Conservation (phyloP, 1,140 invertebrate species). For the Drosophila tropicalis region DNA sequence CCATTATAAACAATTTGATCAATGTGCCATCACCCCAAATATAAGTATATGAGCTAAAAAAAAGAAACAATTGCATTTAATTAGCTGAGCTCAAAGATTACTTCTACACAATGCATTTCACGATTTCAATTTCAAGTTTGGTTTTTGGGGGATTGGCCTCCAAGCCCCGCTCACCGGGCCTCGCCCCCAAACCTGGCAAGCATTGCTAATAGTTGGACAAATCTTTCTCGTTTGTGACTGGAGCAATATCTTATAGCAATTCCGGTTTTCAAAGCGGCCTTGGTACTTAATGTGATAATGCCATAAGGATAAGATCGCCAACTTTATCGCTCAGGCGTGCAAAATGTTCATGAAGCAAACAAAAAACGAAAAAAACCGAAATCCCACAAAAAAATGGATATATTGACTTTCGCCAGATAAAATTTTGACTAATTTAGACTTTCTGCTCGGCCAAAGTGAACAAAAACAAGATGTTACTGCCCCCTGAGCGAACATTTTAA, state of each 20-base stretch:
- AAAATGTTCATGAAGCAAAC: slow-evolving; percentile 9
- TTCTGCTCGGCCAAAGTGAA: not conserved
- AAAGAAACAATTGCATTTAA: not conserved
- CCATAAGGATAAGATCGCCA: slow-evolving; percentile 17
- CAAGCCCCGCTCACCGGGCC: not conserved
- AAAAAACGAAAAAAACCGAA: not conserved
- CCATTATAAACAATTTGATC: slow-evolving; percentile 5
- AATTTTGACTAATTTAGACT: slow-evolving; percentile 10
- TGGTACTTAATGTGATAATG: slow-evolving; percentile 20
- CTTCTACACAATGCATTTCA: slow-evolving; percentile 4
- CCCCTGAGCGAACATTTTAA: not conserved
- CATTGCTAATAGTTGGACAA: slow-evolving; percentile 12
- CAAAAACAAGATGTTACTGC: not conserved
- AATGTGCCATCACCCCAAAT: slow-evolving; percentile 10
- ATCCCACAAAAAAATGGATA: not conserved
- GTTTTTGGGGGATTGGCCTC: not conserved
- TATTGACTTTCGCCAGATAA: slow-evolving; percentile 5
- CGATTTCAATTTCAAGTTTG: slow-evolving; percentile 8
- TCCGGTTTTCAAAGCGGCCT: slow-evolving; percentile 18
- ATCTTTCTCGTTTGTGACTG: slow-evolving; percentile 10
- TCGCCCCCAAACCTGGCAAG: not conserved
- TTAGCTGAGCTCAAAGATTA: slow-evolving; percentile 1
- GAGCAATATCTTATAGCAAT: slow-evolving; percentile 11
- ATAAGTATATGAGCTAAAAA: not conserved
- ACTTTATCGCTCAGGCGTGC: slow-evolving; percentile 19